Conservation (phyloP, 2,888 invertebrate genomes). For the Stenodema calcarata region DNA sequence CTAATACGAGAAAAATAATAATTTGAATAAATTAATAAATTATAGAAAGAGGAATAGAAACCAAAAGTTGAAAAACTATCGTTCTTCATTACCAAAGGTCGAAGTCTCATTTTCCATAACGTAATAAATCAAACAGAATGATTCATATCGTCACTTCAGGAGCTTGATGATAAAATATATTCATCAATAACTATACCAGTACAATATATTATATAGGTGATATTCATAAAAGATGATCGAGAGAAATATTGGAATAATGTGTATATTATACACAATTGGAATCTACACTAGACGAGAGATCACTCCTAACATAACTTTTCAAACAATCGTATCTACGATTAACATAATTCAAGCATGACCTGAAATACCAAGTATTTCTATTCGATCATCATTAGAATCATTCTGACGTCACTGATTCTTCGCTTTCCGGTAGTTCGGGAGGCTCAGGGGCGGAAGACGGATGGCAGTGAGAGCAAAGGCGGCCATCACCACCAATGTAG, state of each 20-base stretch:
- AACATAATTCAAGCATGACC: background rate
- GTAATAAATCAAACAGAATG: too few species aligned
- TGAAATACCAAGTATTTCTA: too few species aligned
- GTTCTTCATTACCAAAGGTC: too few species aligned
- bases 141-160: too few species aligned
- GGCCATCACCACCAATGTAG: conserved; percentile 57
- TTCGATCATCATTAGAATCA: background rate
- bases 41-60: too few species aligned
- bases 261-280: background rate
- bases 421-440: conserved; percentile 23
- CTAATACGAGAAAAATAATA: too few species aligned
- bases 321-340: background rate
- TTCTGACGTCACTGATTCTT: conserved; percentile 50
- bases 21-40: too few species aligned
- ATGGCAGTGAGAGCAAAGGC: conserved; percentile 41
- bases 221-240: background rate
- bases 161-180: too few species aligned
- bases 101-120: too few species aligned
- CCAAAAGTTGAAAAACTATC: too few species aligned
- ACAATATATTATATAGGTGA: too few species aligned
- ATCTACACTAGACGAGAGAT: background rate
- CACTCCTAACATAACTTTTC: background rate
- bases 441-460: conserved; percentile 11
- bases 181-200: too few species aligned
- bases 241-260: background rate